phyloP scores from a whole-genome alignment of 2,797 vertebrate genomes.

The Urophycis tenuis region DNA sequence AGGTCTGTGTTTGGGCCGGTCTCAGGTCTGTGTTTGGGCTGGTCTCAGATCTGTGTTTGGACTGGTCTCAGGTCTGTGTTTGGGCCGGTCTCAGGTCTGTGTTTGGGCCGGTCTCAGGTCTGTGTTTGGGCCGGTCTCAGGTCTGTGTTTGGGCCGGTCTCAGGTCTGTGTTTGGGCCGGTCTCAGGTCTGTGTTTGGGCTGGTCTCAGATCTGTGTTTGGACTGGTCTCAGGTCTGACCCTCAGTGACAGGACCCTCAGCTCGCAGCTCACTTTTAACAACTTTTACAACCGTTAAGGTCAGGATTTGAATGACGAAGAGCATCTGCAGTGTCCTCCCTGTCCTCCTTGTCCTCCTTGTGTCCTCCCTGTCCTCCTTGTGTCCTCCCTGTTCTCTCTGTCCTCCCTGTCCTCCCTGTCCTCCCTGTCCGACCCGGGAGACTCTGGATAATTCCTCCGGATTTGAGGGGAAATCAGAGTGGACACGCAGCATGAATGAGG shows the following conservation, averaged over 20 bases:
- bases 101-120: slow-evolving; percentile 34
- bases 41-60: slow-evolving; percentile 38
- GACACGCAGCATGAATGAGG: slow-evolving; percentile 20
- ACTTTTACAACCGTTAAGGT: not conserved
- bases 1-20: slow-evolving; percentile 42
- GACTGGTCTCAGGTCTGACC: no score
- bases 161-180: slow-evolving; percentile 37
- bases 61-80: slow-evolving; percentile 39
- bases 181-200: slow-evolving; percentile 38
- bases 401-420: not conserved
- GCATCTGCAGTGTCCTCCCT: not conserved
- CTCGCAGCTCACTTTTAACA: not conserved
- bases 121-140: slow-evolving; percentile 38
- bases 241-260: no score
- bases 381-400: no score
- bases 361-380: no score
- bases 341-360: no score
- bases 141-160: slow-evolving; percentile 40
- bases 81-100: slow-evolving; percentile 32
- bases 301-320: not conserved
- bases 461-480: slow-evolving; percentile 14
- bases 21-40: no score
- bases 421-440: slow-evolving; percentile 2
- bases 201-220: slow-evolving; percentile 40
- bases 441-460: slow-evolving; percentile 16